Conservation (phyloP, 2,888 invertebrate genomes). For the Sphinx pinastri region DNA sequence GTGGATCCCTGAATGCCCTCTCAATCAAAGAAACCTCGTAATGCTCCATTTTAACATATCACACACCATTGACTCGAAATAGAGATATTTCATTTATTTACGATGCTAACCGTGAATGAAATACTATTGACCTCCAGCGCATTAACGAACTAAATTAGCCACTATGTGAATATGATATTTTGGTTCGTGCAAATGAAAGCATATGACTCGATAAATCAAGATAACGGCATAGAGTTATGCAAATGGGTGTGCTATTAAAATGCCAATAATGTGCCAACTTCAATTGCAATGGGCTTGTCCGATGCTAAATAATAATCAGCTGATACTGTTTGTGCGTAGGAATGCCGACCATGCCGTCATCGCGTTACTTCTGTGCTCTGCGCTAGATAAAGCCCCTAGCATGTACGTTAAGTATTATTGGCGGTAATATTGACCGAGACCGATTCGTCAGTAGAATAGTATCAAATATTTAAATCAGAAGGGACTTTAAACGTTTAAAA, state of each 20-base stretch:
- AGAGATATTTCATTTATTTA: slow-evolving; percentile 71
- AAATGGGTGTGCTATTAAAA: slow-evolving; percentile 73
- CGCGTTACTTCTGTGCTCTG: background rate
- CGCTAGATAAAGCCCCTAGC: slow-evolving; percentile 4
- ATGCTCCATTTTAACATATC: slow-evolving; percentile 60
- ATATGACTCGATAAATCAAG: slow-evolving; percentile 68
- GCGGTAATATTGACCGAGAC: background rate
- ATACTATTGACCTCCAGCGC: slow-evolving; percentile 60
- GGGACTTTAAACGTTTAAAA: too few species aligned
- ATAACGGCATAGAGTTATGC: slow-evolving; percentile 72
- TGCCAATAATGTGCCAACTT: slow-evolving; percentile 74
- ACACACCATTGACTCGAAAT: slow-evolving; percentile 70
- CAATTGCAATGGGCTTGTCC: slow-evolving; percentile 62
- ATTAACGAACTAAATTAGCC: slow-evolving; percentile 65
- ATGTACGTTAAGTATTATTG: slow-evolving; percentile 5
- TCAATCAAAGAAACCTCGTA: slow-evolving; percentile 57
- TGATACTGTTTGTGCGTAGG: slow-evolving; percentile 57
- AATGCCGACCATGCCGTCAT: slow-evolving; percentile 40
- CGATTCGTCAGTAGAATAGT: background rate
- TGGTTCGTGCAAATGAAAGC: slow-evolving; percentile 60
- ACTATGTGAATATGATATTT: slow-evolving; percentile 57
- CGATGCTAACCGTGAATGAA: slow-evolving; percentile 70
- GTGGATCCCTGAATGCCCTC: slow-evolving; percentile 68
- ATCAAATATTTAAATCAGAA: background rate
- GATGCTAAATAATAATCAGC: slow-evolving; percentile 54